Evolutionary conservation across 2,888 invertebrate species (phyloP).

Genomic region (Phyllotreta cruciferae): DNA sequence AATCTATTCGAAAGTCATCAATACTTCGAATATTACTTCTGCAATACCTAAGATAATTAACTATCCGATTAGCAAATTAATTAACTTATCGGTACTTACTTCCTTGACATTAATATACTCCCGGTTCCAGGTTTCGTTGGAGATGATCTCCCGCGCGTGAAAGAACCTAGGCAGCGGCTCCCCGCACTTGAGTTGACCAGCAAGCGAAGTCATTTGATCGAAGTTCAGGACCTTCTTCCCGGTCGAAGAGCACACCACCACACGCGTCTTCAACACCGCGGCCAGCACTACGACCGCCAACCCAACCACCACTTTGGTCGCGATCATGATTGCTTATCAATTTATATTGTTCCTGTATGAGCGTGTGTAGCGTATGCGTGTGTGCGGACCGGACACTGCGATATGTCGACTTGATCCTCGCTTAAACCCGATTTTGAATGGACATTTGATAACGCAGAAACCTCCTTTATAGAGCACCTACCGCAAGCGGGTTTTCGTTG

Average conservation of each 20-base stretch:
- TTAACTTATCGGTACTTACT: too few species aligned
- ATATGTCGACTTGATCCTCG: conserved; percentile 6
- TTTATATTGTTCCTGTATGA: not conserved
- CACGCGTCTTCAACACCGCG: not conserved
- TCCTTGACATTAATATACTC: too few species aligned
- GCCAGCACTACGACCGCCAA: conserved; percentile 1
- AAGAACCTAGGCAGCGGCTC: too few species aligned
- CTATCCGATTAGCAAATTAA: too few species aligned
- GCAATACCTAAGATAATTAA: too few species aligned
- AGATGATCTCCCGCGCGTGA: too few species aligned
- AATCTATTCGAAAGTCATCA: too few species aligned
- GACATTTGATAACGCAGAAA: too few species aligned
- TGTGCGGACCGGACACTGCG: not conserved
- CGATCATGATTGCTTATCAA: conserved; percentile 8
- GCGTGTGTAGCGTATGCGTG: too few species aligned
- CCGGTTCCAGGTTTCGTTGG: too few species aligned
- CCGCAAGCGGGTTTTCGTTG: conserved; percentile 14
- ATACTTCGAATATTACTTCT: too few species aligned
- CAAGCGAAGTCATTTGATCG: not conserved
- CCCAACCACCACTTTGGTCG: not conserved
- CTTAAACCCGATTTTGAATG: conserved; percentile 13
- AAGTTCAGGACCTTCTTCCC: not conserved
- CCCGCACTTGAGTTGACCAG: not conserved
- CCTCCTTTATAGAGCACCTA: too few species aligned
- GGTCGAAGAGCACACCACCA: not conserved